These are phyloP conservation scores for Silurus lanzhouensis DNA, from an alignment of 2,797 vertebrate genomes.

Conservation along the genomic window DNA sequence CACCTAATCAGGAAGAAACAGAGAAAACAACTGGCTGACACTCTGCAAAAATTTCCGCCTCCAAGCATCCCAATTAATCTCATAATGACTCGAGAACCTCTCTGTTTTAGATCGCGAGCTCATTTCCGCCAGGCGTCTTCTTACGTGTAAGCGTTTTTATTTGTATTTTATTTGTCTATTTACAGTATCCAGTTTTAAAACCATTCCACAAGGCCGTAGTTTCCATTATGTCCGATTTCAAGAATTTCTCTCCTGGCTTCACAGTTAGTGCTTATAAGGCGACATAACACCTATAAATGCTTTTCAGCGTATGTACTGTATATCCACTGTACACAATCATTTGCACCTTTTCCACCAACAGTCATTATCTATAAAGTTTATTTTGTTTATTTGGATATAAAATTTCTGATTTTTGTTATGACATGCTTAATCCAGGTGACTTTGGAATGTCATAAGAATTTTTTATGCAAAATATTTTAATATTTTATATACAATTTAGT, in stretches of 20 bases:
- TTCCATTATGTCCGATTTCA: background rate
- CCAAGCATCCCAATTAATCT: constrained; percentile 51
- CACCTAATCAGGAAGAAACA: constrained; percentile 61
- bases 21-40: constrained; percentile 49
- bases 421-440: background rate
- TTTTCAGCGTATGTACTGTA: background rate
- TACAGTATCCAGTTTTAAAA: too few species aligned
- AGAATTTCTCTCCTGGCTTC: too few species aligned
- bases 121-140: constrained; percentile 29
- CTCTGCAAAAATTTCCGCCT: constrained; percentile 39
- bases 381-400: background rate
- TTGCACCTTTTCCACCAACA: background rate
- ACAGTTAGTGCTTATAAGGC: background rate
- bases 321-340: background rate
- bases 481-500: background rate
- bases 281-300: too few species aligned
- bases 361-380: background rate
- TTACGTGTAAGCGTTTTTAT: too few species aligned
- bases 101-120: constrained; percentile 18
- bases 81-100: constrained; percentile 35
- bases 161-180: too few species aligned
- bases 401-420: background rate
- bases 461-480: background rate
- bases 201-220: background rate
- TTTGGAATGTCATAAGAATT: background rate